These are phyloP conservation scores for Sebastes hubbsi DNA, from an alignment of 2,797 vertebrate species.

Conservation along the genomic window DNA sequence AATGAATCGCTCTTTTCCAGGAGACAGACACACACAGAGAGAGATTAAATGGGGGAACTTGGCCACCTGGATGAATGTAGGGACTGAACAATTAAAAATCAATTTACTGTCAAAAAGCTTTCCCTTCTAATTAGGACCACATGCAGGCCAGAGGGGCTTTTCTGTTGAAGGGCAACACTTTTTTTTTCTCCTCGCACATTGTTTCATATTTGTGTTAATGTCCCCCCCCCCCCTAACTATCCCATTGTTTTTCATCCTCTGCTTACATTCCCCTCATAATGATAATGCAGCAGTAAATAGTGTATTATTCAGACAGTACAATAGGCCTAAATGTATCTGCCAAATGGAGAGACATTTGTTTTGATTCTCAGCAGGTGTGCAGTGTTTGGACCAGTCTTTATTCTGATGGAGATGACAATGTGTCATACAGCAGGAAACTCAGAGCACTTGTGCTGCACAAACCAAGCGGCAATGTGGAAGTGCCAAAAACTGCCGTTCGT, in stretches of 20 bases:
- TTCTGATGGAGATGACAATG: background rate
- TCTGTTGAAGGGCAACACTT: constrained; percentile 56
- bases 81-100: constrained; percentile 84
- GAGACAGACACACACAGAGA: constrained; percentile 41
- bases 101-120: constrained; percentile 82
- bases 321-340: constrained; percentile 58
- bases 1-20: constrained; percentile 80
- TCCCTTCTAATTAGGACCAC: constrained; percentile 80
- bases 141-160: constrained; percentile 68
- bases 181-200: constrained; percentile 56
- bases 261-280: constrained; percentile 58
- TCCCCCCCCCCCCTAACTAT: constrained; percentile 14
- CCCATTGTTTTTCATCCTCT: constrained; percentile 57
- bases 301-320: constrained; percentile 63
- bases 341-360: constrained; percentile 38
- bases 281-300: constrained; percentile 58
- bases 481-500: no score
- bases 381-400: constrained; percentile 23
- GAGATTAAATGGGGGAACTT: constrained; percentile 72
- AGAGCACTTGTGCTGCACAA: background rate
- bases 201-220: constrained; percentile 62
- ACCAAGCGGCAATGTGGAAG: no score
- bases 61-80: constrained; percentile 82
- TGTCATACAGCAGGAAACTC: background rate
- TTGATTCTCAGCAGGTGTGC: constrained; percentile 68